Conservation (phyloP, 2,888 invertebrate genomes). For the Nymphalis urticae region DNA sequence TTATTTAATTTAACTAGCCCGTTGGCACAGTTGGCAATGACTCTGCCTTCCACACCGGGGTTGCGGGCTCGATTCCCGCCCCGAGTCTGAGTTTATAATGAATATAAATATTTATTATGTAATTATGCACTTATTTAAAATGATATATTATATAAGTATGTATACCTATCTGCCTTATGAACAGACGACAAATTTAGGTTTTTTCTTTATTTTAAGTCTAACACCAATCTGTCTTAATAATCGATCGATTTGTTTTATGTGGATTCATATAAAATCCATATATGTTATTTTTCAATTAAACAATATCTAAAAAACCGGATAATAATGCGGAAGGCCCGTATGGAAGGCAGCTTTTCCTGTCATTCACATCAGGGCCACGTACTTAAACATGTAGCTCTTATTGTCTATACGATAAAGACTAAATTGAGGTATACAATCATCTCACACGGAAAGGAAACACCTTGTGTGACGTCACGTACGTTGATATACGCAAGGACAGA, state of each 20-base stretch:
- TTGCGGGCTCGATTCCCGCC: no score
- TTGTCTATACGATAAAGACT: not conserved
- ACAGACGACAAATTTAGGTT: no score
- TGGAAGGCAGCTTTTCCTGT: constrained; percentile 33
- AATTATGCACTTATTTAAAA: not conserved
- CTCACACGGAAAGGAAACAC: constrained; percentile 29
- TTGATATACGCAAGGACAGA: constrained; percentile 31
- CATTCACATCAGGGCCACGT: constrained; percentile 22
- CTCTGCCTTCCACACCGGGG: no score
- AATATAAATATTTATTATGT: no score
- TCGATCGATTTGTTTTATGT: constrained; percentile 2
- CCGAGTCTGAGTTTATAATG: no score
- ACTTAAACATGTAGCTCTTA: constrained; percentile 9
- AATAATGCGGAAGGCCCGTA: constrained; percentile 39
- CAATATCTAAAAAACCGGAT: constrained; percentile 33
- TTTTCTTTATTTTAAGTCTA: no score
- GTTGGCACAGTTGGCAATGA: no score
- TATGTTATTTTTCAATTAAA: constrained; percentile 27
- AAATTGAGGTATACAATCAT: not conserved
- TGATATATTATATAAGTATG: not conserved
- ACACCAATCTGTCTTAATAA: not conserved
- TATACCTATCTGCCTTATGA: not conserved
- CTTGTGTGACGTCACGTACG: constrained; percentile 32
- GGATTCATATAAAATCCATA: constrained; percentile 15
- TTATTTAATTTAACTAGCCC: no score